These are phyloP conservation scores for Lithobates sylvaticus DNA, from an alignment of 2,797 vertebrate species.

Conservation along the genomic window DNA sequence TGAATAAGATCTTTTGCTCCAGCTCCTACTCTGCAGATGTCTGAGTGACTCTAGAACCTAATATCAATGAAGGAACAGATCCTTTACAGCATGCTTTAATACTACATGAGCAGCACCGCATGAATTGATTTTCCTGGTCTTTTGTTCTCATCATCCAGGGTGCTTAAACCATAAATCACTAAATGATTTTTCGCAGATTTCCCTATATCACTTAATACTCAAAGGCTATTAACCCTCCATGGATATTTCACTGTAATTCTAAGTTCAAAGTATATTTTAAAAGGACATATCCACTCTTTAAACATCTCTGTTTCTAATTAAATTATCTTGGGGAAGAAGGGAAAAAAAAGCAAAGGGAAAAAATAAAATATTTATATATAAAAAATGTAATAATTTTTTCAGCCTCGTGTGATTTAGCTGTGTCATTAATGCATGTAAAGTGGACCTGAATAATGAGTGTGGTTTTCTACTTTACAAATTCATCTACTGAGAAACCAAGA, in stretches of 20 bases:
- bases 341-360: background rate
- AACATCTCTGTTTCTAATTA: slow-evolving; percentile 80
- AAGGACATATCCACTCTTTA: slow-evolving; percentile 68
- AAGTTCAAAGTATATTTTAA: slow-evolving; percentile 75
- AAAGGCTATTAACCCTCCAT: slow-evolving; percentile 71
- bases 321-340: slow-evolving; percentile 76
- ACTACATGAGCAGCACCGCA: slow-evolving; percentile 47
- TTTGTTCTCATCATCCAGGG: slow-evolving; percentile 46
- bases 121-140: slow-evolving; percentile 39
- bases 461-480: slow-evolving; percentile 87
- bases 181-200: slow-evolving; percentile 69
- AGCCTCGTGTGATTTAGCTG: slow-evolving; percentile 87
- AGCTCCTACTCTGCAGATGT: slow-evolving; percentile 34
- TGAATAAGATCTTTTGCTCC: slow-evolving; percentile 29
- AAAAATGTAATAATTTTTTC: slow-evolving; percentile 82
- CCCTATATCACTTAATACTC: slow-evolving; percentile 64
- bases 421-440: slow-evolving; percentile 89
- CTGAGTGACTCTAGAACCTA: slow-evolving; percentile 45
- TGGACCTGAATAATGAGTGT: slow-evolving; percentile 87
- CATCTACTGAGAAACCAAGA: slow-evolving; percentile 85
- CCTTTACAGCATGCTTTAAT: slow-evolving; percentile 31
- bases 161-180: slow-evolving; percentile 61
- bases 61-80: slow-evolving; percentile 28
- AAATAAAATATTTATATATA: slow-evolving; percentile 46
- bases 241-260: slow-evolving; percentile 74